phyloP scores from a whole-genome alignment of 2,888 invertebrate genomes.

The Machimus rusticus region DNA sequence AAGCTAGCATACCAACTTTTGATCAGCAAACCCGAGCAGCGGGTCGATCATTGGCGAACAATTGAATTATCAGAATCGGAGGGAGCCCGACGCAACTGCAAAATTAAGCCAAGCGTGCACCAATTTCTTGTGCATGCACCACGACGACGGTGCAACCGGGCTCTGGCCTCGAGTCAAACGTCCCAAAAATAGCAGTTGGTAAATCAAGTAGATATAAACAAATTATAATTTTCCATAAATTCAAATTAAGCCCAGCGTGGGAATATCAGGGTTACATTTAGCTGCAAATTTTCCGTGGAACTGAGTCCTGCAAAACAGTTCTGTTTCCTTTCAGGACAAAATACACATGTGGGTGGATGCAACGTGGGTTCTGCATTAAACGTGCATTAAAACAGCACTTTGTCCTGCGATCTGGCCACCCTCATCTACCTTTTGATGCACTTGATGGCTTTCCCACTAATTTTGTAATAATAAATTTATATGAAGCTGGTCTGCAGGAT shows the following conservation, averaged over 20 bases:
- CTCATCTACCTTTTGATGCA: not conserved
- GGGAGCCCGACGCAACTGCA: not conserved
- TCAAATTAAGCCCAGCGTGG: not conserved
- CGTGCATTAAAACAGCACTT: not conserved
- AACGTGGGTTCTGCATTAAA: not conserved
- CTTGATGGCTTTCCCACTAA: not conserved
- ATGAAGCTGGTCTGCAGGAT: not conserved
- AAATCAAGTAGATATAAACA: not conserved
- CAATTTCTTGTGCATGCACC: not conserved
- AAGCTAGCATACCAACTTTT: not conserved
- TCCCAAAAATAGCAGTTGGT: not conserved
- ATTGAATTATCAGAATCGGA: not conserved
- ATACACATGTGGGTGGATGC: not conserved
- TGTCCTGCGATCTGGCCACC: not conserved
- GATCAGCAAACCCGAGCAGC: not conserved
- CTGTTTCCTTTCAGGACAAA: not conserved
- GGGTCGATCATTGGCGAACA: not conserved
- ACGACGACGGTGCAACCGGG: not conserved
- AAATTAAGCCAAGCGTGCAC: not conserved
- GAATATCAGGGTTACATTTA: not conserved
- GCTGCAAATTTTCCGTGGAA: not conserved
- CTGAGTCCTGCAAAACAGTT: not conserved
- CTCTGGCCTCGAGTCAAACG: not conserved
- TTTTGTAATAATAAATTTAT: not conserved
- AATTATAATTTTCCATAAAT: constrained; percentile 30